These are phyloP conservation scores for Platerodrilus igneus DNA, from an alignment of 2,888 invertebrate species.

Conservation along the genomic window DNA sequence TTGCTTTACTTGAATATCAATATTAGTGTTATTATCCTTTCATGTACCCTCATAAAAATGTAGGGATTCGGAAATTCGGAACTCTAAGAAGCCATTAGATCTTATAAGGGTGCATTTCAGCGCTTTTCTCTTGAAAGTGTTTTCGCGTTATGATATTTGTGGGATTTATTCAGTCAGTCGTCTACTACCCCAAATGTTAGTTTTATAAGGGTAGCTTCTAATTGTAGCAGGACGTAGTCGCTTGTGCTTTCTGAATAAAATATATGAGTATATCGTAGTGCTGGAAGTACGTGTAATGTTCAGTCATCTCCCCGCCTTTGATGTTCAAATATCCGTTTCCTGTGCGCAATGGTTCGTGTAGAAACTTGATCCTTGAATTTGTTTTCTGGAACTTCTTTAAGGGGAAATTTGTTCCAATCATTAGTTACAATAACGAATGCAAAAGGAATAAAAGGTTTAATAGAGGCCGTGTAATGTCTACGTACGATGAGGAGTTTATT, in stretches of 20 bases:
- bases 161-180: too few species aligned
- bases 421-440: too few species aligned
- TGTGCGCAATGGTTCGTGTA: conserved; percentile 27
- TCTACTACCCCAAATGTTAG: background rate
- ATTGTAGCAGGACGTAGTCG: background rate
- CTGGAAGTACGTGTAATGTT: conserved; percentile 27
- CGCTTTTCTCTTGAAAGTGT: conserved; percentile 18
- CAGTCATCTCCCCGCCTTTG: conserved; percentile 21
- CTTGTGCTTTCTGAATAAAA: background rate
- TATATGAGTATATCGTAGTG: conserved; percentile 21
- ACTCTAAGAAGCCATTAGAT: conserved; percentile 24
- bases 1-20: conserved; percentile 18
- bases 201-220: background rate
- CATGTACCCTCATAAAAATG: conserved; percentile 21
- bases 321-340: conserved; percentile 29
- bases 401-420: too few species aligned
- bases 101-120: conserved; percentile 21
- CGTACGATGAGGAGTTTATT: conserved; percentile 16
- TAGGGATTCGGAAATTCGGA: conserved; percentile 22
- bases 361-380: conserved; percentile 26
- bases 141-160: conserved; percentile 15
- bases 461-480: conserved; percentile 24
- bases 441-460: conserved; percentile 18
- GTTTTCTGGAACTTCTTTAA: conserved; percentile 25
- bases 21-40: conserved; percentile 26